Percentiles rank a stretch among this genome's conserved stretches.
phyloP scores from a whole-genome alignment of 2,888 invertebrate species.

The Calameuta idolon region DNA sequence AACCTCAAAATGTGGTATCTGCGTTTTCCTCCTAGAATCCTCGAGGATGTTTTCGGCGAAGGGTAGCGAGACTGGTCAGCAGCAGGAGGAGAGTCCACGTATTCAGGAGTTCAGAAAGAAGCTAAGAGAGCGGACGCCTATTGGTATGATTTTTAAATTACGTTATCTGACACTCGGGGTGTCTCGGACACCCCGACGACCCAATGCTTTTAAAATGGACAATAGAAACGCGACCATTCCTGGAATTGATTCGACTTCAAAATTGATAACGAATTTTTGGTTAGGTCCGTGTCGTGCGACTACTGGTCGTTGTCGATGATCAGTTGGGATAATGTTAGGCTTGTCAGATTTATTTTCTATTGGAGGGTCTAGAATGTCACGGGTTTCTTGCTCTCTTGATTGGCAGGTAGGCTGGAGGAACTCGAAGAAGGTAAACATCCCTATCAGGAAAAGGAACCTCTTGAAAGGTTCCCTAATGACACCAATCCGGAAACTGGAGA shows the following conservation, averaged over 20 bases:
- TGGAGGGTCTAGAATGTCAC: not conserved
- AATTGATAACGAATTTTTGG: not conserved
- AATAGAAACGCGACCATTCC: constrained; percentile 2
- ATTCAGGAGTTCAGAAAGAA: constrained; percentile 81
- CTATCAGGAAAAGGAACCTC: constrained; percentile 84
- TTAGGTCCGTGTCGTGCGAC: not conserved
- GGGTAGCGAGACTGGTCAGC: constrained; percentile 23
- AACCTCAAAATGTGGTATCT: constrained; percentile 13
- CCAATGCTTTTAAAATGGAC: not conserved
- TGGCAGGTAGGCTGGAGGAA: constrained; percentile 80
- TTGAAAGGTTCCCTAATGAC: constrained; percentile 87
- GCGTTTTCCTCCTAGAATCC: constrained; percentile 26
- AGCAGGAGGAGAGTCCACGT: constrained; percentile 55
- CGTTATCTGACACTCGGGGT: not conserved
- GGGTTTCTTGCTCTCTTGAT: not conserved
- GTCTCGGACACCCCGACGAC: not conserved
- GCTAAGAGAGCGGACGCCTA: constrained; percentile 73
- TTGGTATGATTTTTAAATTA: constrained; percentile 68
- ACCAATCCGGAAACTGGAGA: constrained; percentile 95
- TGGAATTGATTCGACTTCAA: not conserved
- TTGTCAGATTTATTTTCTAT: not conserved
- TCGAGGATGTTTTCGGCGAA: constrained; percentile 39
- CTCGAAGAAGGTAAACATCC: constrained; percentile 77
- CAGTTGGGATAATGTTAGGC: not conserved
- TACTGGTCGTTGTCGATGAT: not conserved